These are phyloP conservation scores for Thalassaphorura encarpata DNA, from an alignment of 1,140 invertebrate genomes.

Conservation along the genomic window DNA sequence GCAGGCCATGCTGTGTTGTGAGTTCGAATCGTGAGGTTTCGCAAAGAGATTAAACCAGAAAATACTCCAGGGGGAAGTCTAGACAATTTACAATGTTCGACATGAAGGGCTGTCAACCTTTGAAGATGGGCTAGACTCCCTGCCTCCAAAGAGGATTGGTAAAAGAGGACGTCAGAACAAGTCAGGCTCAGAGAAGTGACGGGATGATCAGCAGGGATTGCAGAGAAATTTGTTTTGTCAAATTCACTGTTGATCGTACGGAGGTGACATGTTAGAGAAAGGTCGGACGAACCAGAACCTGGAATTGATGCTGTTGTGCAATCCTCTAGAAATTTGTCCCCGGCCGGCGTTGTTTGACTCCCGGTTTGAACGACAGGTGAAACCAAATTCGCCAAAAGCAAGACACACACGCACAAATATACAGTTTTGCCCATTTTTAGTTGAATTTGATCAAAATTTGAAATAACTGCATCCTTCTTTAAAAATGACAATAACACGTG, in stretches of 20 bases:
- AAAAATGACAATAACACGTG: too few species aligned
- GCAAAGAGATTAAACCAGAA: slow-evolving; percentile 58
- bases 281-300: slow-evolving; percentile 42
- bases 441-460: too few species aligned
- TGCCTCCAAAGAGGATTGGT: slow-evolving; percentile 59
- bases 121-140: slow-evolving; percentile 66
- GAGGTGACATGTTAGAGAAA: slow-evolving; percentile 65
- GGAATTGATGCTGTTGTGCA: too few species aligned
- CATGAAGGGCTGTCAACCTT: slow-evolving; percentile 60
- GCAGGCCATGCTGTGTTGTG: slow-evolving; percentile 65
- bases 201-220: slow-evolving; percentile 57
- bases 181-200: slow-evolving; percentile 44
- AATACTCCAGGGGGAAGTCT: slow-evolving; percentile 63
- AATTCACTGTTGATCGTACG: slow-evolving; percentile 68
- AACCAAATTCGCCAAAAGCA: too few species aligned
- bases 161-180: slow-evolving; percentile 63
- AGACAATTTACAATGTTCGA: slow-evolving; percentile 74
- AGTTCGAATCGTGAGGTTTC: slow-evolving; percentile 69
- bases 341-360: too few species aligned
- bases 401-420: too few species aligned
- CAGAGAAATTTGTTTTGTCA: slow-evolving; percentile 69
- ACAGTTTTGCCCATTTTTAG: too few species aligned
- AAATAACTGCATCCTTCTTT: too few species aligned
- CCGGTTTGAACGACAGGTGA: too few species aligned
- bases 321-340: too few species aligned